phyloP scores from a whole-genome alignment of 2,888 invertebrate species.

The Napeogenes sylphis region DNA sequence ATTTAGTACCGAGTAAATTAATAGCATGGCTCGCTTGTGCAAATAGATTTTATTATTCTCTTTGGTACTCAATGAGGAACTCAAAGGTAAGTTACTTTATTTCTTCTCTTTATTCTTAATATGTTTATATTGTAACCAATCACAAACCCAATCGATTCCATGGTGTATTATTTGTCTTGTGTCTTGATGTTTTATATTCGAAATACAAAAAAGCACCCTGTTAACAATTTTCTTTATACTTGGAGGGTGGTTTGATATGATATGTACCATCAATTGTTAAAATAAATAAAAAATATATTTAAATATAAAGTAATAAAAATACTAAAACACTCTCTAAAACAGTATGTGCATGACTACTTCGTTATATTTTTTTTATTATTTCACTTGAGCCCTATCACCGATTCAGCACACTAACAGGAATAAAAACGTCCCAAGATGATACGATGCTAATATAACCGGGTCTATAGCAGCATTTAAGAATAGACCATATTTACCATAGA shows the following conservation, averaged over 20 bases:
- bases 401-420: conserved; percentile 72
- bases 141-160: conserved; percentile 70
- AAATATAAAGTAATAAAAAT: conserved; percentile 38
- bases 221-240: conserved; percentile 54
- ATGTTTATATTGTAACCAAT: conserved; percentile 29
- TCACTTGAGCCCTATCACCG: conserved; percentile 71
- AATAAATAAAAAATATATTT: conserved; percentile 18
- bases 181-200: conserved; percentile 42
- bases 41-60: conserved; percentile 23
- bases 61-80: conserved; percentile 30
- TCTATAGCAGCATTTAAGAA: conserved; percentile 24
- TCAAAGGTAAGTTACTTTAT: conserved; percentile 62
- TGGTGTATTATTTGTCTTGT: conserved; percentile 48
- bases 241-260: conserved; percentile 66
- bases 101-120: conserved; percentile 31
- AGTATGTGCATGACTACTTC: conserved; percentile 66
- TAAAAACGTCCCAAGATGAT: conserved; percentile 28
- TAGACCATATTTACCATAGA: conserved; percentile 55
- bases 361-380: conserved; percentile 69
- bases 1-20: conserved; percentile 30
- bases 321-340: conserved; percentile 51
- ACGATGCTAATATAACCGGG: conserved; percentile 25
- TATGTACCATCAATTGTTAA: conserved; percentile 23
- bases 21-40: conserved; percentile 56
- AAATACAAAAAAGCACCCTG: conserved; percentile 20